Percentiles rank a stretch among this genome's conserved stretches.
Conservation (phyloP, 1,140 invertebrate genomes). For the Listronotus bonariensis region DNA sequence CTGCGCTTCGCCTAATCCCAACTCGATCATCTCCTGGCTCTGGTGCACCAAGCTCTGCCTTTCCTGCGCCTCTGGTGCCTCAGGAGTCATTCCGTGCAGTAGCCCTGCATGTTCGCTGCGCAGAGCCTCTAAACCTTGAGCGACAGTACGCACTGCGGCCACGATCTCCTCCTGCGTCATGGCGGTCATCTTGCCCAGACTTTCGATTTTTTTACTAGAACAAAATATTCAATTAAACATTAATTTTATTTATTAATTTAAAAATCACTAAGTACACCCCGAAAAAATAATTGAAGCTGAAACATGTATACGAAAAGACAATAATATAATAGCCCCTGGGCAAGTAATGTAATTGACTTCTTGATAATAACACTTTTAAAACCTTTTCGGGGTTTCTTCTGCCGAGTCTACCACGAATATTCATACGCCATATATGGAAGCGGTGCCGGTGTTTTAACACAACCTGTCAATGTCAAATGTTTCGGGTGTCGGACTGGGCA, state of each 20-base stretch:
- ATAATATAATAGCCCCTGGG: too few relatives aligned
- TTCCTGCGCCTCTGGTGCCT: conserved; percentile 57
- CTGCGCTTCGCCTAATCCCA: conserved; percentile 94
- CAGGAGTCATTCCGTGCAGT: conserved; percentile 76
- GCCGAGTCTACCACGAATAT: too few relatives aligned
- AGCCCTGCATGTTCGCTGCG: conserved; percentile 92
- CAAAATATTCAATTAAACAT: conserved; percentile 28
- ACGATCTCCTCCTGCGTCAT: conserved; percentile 99
- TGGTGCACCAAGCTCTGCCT: conserved; percentile 79
- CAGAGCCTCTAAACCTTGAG: conserved; percentile 93
- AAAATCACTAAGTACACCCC: too few relatives aligned
- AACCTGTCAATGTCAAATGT: too few relatives aligned
- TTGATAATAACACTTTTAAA: too few relatives aligned
- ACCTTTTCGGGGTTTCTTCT: too few relatives aligned
- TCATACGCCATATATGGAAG: too few relatives aligned
- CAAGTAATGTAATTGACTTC: too few relatives aligned
- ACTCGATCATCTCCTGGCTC: conserved; percentile 94
- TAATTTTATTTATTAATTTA: neutral
- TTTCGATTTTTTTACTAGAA: conserved; percentile 85
- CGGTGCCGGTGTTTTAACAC: too few relatives aligned
- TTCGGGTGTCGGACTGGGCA: too few relatives aligned
- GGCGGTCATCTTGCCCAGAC: conserved; percentile 94
- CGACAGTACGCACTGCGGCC: conserved; percentile 92
- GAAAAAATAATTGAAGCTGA: neutral
- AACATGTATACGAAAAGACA: neutral